Evolutionary conservation across 2,888 invertebrate species (phyloP), one percentile per base, ranked within the genome.

Genomic region (Stenodema calcarata): DNA sequence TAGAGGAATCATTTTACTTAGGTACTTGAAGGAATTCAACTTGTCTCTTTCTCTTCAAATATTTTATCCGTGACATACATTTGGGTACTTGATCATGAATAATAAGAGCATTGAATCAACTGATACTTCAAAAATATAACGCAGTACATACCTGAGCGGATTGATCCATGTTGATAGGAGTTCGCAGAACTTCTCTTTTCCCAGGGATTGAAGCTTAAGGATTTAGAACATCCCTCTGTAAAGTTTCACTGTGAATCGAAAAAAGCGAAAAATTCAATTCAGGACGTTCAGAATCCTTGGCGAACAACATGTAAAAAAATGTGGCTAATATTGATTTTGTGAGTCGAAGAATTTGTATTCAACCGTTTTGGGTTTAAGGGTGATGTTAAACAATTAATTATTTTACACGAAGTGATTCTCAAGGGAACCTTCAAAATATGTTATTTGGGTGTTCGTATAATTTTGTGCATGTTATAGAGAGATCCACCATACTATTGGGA

Each of bases 91-190:
- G n/a, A n/a, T n/a, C n/a, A n/a, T n/a, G 1, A 50, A 50, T 4
- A n/a, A 16, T 7, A 7, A n/a, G n/a, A 50, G n/a, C 16, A 50
- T 50, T n/a, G 14, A 0, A 50, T n/a, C 50, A n/a, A 50, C 6
- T n/a, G 23, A 18, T 50, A 79, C 28, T 28, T 44, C 47, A 28
- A 79, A 47, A 79, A 27, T 44, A 47, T 6, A 23, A 27, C 30
- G 54, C 28, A 27, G 47, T 85, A 85, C 75, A 75, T 75, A 82
- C 82, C 82, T 82, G 82, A 18, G 82, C 82, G 0, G 82, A 69
- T 28, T 62, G 62, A 35, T 82, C 82, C 82, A 82, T 82, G 18
- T 9, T 62, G 35, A 9, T 28, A 9, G 18, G 0, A 23, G 18
- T 9, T 16, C 27, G 11, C 1, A 41, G 41, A 23, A n/a, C 69